A percentile compares a stretch with the other conserved stretches of the same genome.
Evolutionary conservation across 2,888 invertebrate genomes (phyloP).

Genomic region (Melanargia galathea): DNA sequence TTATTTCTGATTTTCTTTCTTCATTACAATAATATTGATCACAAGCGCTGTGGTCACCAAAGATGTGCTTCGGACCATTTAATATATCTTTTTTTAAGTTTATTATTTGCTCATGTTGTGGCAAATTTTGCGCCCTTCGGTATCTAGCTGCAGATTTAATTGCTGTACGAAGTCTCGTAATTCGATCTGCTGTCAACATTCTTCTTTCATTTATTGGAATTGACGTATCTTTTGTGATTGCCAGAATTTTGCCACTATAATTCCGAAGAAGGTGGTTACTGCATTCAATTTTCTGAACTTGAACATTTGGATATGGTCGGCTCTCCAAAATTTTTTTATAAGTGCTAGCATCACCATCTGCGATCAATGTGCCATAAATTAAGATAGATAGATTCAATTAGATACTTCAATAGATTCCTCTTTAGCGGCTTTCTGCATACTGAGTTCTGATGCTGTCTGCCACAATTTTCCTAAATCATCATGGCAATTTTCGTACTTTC

Average conservation of each 20-base stretch:
- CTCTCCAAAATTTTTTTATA: slow-evolving; percentile 38
- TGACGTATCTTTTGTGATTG: too few relatives aligned
- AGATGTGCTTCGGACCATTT: too few relatives aligned
- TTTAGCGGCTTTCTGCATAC: background rate
- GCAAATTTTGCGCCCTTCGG: slow-evolving; percentile 9
- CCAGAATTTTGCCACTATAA: background rate
- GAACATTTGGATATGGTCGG: slow-evolving; percentile 33
- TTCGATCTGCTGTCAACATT: too few relatives aligned
- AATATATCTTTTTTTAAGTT: slow-evolving; percentile 21
- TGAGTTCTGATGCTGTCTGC: background rate
- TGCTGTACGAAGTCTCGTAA: slow-evolving; percentile 3
- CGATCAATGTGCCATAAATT: slow-evolving; percentile 38
- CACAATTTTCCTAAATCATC: background rate
- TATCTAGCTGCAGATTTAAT: slow-evolving; percentile 6
- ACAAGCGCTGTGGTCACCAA: too few relatives aligned
- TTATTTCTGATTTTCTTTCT: slow-evolving; percentile 16
- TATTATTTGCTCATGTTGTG: slow-evolving; percentile 7
- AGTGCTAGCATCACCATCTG: slow-evolving; percentile 40
- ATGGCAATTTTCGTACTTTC: too few relatives aligned
- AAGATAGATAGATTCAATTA: too few relatives aligned
- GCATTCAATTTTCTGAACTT: slow-evolving; percentile 42
- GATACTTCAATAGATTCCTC: too few relatives aligned
- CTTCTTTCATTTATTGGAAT: too few relatives aligned
- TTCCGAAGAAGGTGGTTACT: slow-evolving; percentile 42
- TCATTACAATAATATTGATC: too few relatives aligned